Evolutionary conservation across 2,797 vertebrate species (phyloP).

Genomic region (Scolopax bukidnonensis): DNA sequence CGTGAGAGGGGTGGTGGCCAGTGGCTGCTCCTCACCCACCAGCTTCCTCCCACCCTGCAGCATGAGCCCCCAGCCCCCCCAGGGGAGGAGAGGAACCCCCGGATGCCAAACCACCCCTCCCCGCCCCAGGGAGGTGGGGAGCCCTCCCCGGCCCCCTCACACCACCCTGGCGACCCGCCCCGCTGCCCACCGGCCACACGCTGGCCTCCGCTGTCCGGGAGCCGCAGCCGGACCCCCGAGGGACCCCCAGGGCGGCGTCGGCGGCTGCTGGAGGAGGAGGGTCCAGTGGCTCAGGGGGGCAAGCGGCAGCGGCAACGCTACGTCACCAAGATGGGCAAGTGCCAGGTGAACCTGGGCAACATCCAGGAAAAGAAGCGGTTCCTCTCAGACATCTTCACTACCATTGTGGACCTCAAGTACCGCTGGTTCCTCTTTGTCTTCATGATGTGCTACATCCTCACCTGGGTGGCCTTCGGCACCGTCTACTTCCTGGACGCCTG

Average conservation of each 20-base stretch:
- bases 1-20: no score
- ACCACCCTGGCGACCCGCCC: neutral
- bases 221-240: constrained; percentile 13
- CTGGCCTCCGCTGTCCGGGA: constrained; percentile 59
- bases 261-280: constrained; percentile 82
- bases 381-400: constrained; percentile 87
- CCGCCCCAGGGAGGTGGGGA: neutral
- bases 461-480: constrained; percentile 83
- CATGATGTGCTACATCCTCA: constrained; percentile 84
- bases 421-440: constrained; percentile 89
- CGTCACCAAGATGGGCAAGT: constrained; percentile 86
- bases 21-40: neutral
- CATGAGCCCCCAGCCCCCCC: neutral
- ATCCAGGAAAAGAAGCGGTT: constrained; percentile 85
- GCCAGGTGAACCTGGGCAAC: constrained; percentile 83
- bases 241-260: constrained; percentile 76
- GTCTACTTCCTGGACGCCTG: constrained; percentile 83
- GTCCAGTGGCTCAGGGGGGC: constrained; percentile 1
- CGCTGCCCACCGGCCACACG: neutral
- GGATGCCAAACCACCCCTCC: constrained; percentile 26
- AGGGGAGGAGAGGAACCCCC: neutral
- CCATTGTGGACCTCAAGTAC: constrained; percentile 87
- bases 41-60: constrained; percentile 32
- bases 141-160: neutral
- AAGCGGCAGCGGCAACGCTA: constrained; percentile 82